A percentile compares a stretch with the other conserved stretches of the same genome.
Evolutionary conservation across 2,797 vertebrate genomes (phyloP).

Genomic region (Melanotaenia nigrans): DNA sequence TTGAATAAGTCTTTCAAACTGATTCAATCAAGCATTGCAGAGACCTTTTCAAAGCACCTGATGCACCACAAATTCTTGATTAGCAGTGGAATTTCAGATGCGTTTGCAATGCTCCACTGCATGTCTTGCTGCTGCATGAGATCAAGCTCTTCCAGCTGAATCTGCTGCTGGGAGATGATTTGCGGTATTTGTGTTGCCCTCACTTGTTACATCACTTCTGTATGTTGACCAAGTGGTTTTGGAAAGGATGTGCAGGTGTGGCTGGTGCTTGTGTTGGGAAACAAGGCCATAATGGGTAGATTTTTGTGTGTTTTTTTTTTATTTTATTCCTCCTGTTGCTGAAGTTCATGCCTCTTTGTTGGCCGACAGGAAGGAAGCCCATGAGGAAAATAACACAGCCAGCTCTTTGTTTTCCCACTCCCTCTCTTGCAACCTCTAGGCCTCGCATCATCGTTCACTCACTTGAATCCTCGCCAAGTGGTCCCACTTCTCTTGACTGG

Average conservation of each 20-base stretch:
- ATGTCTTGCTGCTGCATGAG: background rate
- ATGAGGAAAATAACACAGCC: slow-evolving; percentile 46
- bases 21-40: background rate
- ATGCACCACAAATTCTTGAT: background rate
- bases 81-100: no score
- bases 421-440: slow-evolving; percentile 26
- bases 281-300: background rate
- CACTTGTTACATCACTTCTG: slow-evolving; percentile 43
- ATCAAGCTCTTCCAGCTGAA: slow-evolving; percentile 1
- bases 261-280: slow-evolving; percentile 26
- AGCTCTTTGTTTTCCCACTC: slow-evolving; percentile 59
- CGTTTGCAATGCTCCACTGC: background rate
- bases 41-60: background rate
- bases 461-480: slow-evolving; percentile 6
- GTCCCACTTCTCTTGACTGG: slow-evolving; percentile 11
- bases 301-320: slow-evolving; percentile 6
- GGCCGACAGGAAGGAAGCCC: slow-evolving; percentile 62
- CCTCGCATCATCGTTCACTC: slow-evolving; percentile 34
- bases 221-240: slow-evolving; percentile 35
- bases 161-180: background rate
- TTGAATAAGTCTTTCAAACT: background rate
- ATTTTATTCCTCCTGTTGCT: slow-evolving; percentile 4
- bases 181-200: slow-evolving; percentile 44
- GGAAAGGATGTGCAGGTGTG: slow-evolving; percentile 27
- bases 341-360: slow-evolving; percentile 34